Conservation (phyloP, 2,113 vertebrate species). For the Nothocercus nigrocapillus region DNA sequence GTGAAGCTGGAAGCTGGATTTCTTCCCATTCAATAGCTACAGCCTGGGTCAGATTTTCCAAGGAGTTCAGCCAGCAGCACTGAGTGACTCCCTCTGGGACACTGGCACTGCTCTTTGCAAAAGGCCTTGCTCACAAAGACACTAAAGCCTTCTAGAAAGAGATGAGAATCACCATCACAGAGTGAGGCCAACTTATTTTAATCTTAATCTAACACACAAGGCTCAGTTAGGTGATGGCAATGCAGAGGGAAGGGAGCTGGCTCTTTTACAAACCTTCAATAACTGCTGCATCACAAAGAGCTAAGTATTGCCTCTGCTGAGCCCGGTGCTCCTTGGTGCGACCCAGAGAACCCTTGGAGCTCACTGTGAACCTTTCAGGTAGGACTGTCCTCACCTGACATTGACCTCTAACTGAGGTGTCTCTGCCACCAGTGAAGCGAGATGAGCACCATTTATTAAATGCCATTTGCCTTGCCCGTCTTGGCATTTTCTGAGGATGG, state of each 20-base stretch:
- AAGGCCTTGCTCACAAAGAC: not conserved
- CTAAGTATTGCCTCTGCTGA: not conserved
- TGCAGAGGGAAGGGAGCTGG: fast-evolving
- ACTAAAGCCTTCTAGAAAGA: not conserved
- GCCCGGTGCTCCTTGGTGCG: not conserved
- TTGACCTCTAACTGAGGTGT: not conserved
- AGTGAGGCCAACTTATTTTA: not conserved
- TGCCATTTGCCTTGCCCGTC: not conserved
- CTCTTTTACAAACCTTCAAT: not conserved
- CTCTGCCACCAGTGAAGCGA: not conserved
- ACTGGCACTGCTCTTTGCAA: not conserved
- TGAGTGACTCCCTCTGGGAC: not conserved
- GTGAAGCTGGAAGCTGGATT: not conserved
- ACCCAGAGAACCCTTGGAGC: not conserved
- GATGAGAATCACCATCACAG: not conserved
- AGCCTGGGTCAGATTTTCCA: not conserved
- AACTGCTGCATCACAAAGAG: fast-evolving
- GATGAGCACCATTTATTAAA: not conserved
- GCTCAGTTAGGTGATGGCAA: not conserved
- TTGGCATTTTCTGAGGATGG: not conserved
- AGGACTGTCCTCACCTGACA: fast-evolving
- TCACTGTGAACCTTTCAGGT: not conserved
- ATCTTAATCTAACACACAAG: not conserved
- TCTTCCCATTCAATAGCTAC: not conserved
- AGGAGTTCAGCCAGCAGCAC: not conserved